These are phyloP conservation scores for Nesometra sesokonis DNA, from an alignment of 35 echinoderm and acorn worm species.

Conservation along the genomic window DNA sequence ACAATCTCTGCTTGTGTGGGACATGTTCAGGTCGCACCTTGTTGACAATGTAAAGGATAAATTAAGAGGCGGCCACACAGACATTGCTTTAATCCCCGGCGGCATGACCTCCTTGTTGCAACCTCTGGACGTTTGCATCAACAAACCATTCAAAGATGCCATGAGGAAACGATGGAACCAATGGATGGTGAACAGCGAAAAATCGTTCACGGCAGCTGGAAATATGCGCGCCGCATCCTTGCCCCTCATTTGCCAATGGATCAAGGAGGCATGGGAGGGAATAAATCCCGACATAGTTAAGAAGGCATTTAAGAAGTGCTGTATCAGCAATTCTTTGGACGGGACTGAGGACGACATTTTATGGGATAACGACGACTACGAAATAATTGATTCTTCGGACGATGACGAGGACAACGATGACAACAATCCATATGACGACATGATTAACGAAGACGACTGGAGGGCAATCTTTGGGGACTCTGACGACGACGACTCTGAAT, in stretches of 20 bases:
- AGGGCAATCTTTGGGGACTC: too few relatives aligned
- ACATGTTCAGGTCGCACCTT: too few relatives aligned
- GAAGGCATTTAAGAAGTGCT: not conserved
- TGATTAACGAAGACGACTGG: too few relatives aligned
- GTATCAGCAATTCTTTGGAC: not conserved
- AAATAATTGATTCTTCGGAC: too few relatives aligned
- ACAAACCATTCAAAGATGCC: slow-evolving; percentile 10
- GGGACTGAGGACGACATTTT: not conserved
- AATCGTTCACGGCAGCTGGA: not conserved
- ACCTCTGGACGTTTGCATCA: not conserved
- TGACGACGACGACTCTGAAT: too few relatives aligned
- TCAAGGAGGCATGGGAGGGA: not conserved
- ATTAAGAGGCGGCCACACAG: too few relatives aligned
- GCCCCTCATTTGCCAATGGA: too few relatives aligned
- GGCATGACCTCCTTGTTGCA: not conserved
- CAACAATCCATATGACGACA: too few relatives aligned
- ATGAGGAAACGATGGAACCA: not conserved
- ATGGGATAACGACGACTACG: not conserved
- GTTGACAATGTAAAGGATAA: too few relatives aligned
- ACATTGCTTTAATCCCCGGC: too few relatives aligned
- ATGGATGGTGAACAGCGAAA: slow-evolving; percentile 5
- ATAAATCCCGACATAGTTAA: not conserved
- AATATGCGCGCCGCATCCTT: not conserved
- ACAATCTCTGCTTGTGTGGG: too few relatives aligned
- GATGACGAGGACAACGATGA: too few relatives aligned